Percentiles rank a stretch among this genome's conserved stretches.
Conservation (phyloP, 2,888 invertebrate genomes). For the Zeuzera pyrina region DNA sequence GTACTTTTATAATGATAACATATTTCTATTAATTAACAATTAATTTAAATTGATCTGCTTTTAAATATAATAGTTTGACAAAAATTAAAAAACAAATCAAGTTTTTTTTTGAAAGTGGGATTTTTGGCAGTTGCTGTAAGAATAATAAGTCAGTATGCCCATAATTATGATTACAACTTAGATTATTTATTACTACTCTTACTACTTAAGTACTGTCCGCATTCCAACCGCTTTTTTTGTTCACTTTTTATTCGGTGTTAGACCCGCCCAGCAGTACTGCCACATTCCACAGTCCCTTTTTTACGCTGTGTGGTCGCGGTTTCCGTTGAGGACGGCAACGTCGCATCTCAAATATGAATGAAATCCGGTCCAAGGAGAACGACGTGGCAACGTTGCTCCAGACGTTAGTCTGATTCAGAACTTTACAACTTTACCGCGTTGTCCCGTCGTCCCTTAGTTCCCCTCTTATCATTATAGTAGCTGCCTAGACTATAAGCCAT, state of each 20-base stretch:
- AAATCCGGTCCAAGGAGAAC: constrained; percentile 65
- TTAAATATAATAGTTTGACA: no score
- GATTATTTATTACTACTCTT: no score
- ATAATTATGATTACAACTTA: no score
- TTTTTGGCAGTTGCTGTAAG: no score
- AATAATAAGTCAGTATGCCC: no score
- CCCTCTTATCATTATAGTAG: constrained; percentile 11
- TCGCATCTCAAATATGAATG: constrained; percentile 71
- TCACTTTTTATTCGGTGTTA: constrained; percentile 62
- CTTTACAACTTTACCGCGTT: constrained; percentile 58
- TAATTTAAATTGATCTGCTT: no score
- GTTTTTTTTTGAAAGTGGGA: no score
- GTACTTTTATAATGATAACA: neutral
- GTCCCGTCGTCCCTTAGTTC: constrained; percentile 38
- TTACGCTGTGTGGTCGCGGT: constrained; percentile 72
- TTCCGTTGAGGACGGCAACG: constrained; percentile 71
- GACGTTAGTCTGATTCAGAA: constrained; percentile 68
- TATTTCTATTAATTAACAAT: no score
- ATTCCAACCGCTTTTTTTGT: constrained; percentile 44
- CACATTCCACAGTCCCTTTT: constrained; percentile 70
- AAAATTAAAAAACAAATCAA: no score
- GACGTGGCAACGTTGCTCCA: constrained; percentile 66
- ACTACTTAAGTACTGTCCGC: constrained; percentile 38
- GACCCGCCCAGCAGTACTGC: constrained; percentile 66
- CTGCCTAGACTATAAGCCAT: no score